Evolutionary conservation across 2,113 vertebrate species (phyloP).

Genomic region (Alethe diademata): DNA sequence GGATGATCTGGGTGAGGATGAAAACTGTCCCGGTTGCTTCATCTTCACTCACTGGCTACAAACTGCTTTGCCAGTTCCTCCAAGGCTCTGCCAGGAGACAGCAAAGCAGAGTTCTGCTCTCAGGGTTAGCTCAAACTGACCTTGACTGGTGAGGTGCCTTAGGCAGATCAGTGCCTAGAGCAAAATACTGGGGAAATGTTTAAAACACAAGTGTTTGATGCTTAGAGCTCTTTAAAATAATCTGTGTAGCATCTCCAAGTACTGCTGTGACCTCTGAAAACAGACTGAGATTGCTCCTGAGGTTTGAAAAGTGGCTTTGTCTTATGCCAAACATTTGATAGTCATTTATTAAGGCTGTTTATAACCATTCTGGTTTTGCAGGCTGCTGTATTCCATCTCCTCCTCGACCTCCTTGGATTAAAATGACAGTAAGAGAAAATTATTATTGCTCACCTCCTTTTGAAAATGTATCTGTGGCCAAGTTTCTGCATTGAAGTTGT

Average conservation of each 20-base stretch:
- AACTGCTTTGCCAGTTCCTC: not conserved
- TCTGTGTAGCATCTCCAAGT: not conserved
- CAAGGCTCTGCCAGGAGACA: not conserved
- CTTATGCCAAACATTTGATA: not conserved
- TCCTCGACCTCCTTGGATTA: not conserved
- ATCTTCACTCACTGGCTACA: not conserved
- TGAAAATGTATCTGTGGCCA: conserved; percentile 86
- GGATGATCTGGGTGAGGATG: not conserved
- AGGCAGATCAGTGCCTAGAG: not conserved
- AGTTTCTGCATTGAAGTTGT: conserved; percentile 83
- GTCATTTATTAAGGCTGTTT: not conserved
- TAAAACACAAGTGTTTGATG: not conserved
- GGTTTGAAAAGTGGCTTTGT: not conserved
- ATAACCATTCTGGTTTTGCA: not conserved
- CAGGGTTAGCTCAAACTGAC: not conserved
- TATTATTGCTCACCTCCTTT: conserved; percentile 77
- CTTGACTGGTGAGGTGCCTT: not conserved
- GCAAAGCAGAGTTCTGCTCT: not conserved
- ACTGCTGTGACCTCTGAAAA: not conserved
- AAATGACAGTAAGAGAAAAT: not conserved
- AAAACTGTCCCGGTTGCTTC: not conserved
- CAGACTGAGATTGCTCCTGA: not conserved
- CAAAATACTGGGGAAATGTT: not conserved
- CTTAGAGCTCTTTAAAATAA: not conserved
- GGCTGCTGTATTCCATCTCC: not conserved